These are phyloP conservation scores for Cryptops parisi DNA, from an alignment of 2,888 invertebrate species.

Conservation along the genomic window DNA sequence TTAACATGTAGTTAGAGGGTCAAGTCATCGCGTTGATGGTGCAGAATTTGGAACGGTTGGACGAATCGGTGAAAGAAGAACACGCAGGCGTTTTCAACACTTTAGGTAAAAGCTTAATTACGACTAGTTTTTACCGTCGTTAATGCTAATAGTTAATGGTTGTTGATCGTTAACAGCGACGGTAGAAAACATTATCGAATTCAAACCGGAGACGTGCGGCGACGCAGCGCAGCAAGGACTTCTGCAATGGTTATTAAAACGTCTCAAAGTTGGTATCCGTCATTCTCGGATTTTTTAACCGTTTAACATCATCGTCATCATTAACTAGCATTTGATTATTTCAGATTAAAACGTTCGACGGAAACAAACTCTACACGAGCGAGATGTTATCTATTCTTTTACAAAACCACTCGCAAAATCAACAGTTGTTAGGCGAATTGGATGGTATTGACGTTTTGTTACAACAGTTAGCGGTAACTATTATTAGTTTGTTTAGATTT, in stretches of 20 bases:
- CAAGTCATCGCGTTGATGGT: slow-evolving; percentile 80
- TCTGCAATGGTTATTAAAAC: slow-evolving; percentile 77
- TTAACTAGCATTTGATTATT: not conserved
- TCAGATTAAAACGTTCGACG: slow-evolving; percentile 52
- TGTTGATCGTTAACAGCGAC: slow-evolving; percentile 46
- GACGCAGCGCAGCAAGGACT: slow-evolving; percentile 85
- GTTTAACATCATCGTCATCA: not conserved
- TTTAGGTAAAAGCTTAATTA: slow-evolving; percentile 41
- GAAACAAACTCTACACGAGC: slow-evolving; percentile 86
- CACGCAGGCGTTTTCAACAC: slow-evolving; percentile 93
- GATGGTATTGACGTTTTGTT: slow-evolving; percentile 93
- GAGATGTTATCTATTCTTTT: slow-evolving; percentile 91
- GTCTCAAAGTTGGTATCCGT: slow-evolving; percentile 49
- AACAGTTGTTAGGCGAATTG: slow-evolving; percentile 65
- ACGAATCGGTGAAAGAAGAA: slow-evolving; percentile 86
- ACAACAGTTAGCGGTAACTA: slow-evolving; percentile 79
- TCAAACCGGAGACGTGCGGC: slow-evolving; percentile 62
- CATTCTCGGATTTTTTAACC: not conserved
- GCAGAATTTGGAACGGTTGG: slow-evolving; percentile 82
- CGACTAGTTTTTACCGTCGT: not conserved
- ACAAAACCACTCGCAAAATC: slow-evolving; percentile 74
- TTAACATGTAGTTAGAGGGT: slow-evolving; percentile 47
- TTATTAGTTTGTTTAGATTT: too few relatives aligned
- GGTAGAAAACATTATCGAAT: slow-evolving; percentile 89
- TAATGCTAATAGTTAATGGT: not conserved